Evolutionary conservation across 2,113 vertebrate genomes (phyloP).

Genomic region (Gila orcuttii): DNA sequence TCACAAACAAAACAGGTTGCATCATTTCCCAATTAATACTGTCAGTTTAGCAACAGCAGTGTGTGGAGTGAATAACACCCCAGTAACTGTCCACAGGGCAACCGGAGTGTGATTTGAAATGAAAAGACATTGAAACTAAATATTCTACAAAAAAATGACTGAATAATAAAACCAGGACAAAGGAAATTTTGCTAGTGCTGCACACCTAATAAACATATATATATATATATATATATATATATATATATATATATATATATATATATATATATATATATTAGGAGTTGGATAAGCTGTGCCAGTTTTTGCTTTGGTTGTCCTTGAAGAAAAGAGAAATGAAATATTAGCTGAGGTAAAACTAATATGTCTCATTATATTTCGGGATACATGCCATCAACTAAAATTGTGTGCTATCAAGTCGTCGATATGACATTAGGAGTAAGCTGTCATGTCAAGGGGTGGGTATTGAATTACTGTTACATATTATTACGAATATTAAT

Average conservation of each 20-base stretch:
- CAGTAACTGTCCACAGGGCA: slow-evolving; percentile 15
- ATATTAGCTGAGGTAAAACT: slow-evolving; percentile 8
- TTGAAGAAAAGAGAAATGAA: background rate
- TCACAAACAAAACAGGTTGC: slow-evolving; percentile 63
- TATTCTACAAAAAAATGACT: slow-evolving; percentile 5
- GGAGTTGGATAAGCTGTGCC: background rate
- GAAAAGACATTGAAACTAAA: slow-evolving; percentile 24
- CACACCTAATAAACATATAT: background rate
- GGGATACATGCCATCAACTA: background rate
- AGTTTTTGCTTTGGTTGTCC: background rate
- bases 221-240: too few species aligned
- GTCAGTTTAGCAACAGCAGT: slow-evolving; percentile 50
- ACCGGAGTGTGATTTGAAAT: slow-evolving; percentile 22
- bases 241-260: too few species aligned
- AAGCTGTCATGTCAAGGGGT: background rate
- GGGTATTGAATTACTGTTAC: background rate
- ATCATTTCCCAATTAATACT: slow-evolving; percentile 56
- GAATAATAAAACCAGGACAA: background rate
- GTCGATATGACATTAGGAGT: background rate
- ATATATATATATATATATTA: too few species aligned
- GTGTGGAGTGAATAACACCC: slow-evolving; percentile 39
- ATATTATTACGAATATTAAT: background rate
- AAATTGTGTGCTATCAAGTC: background rate
- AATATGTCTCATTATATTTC: slow-evolving; percentile 5
- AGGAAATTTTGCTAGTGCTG: background rate